These are phyloP conservation scores for Anas georgica DNA, from an alignment of 2,797 vertebrate genomes.

Conservation along the genomic window DNA sequence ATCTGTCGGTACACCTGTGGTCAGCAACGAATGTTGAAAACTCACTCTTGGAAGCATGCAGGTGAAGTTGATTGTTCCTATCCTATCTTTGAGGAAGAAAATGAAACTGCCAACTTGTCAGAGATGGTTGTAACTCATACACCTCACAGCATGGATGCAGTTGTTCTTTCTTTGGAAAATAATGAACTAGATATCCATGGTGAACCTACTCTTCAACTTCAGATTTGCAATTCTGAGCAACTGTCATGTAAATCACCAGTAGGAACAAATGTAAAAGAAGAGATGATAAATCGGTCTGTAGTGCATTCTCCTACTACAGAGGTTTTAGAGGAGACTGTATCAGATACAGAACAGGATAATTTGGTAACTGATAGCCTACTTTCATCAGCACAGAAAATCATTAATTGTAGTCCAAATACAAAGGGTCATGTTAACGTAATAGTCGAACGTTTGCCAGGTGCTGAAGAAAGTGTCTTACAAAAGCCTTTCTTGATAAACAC, in stretches of 20 bases:
- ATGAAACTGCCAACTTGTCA: conserved; percentile 67
- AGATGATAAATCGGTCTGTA: conserved; percentile 69
- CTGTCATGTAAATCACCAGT: conserved; percentile 28
- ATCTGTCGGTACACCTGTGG: conserved; percentile 97
- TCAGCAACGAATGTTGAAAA: conserved; percentile 97
- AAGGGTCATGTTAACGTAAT: conserved; percentile 95
- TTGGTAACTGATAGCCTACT: conserved; percentile 86
- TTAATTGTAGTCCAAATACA: conserved; percentile 88
- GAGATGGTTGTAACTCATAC: conserved; percentile 67
- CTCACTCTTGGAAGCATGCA: conserved; percentile 96
- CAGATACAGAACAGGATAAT: conserved; percentile 79
- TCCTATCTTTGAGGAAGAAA: conserved; percentile 93
- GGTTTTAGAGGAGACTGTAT: conserved; percentile 82
- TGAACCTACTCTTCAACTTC: conserved; percentile 81
- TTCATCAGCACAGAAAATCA: conserved; percentile 96
- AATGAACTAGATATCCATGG: conserved; percentile 75
- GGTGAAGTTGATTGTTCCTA: conserved; percentile 96
- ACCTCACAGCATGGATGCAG: conserved; percentile 70
- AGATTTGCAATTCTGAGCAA: conserved; percentile 82
- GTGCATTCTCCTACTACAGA: conserved; percentile 73
- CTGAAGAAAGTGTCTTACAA: conserved; percentile 83
- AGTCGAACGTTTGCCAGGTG: conserved; percentile 93
- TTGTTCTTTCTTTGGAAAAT: conserved; percentile 78
- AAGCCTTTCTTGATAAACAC: conserved; percentile 85
- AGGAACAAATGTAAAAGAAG: conserved; percentile 49